Base-by-base conservation (phyloP, 2,888 invertebrate species). In the Pharmacophagus antenor region DNA sequence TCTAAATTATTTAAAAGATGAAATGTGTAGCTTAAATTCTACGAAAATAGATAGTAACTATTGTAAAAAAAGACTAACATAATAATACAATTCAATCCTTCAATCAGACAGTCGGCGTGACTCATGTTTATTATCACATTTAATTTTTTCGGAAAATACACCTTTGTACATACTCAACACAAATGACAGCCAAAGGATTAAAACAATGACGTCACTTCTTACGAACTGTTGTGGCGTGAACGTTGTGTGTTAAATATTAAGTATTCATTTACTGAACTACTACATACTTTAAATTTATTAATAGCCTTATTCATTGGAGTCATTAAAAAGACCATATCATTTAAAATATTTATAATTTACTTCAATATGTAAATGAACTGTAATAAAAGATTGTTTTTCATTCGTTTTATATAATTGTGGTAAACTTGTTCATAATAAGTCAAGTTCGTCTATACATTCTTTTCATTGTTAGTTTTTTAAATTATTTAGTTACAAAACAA, bases 71-170 rank as follows among this genome's bases (percentile, higher is more conserved):
- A 27, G n/a, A 46, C 20, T 18, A 47, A 41, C 54, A 50, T 48
- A 54, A 54, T 59, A 49, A 58, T 42, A 18, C 15, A 47, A 48
- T 20, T 47, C 27, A 42, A 52, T 37, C 52, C n/a, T 47, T 42
- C 3, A 25, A 37, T 27, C 48, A 54, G 48, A 54, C 27, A 44
- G 27, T 31, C 27, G 21, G 49, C 27, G 49, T 59, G 59, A 59
- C 21, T 59, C 59, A 59, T 54, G 37, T 47, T 31, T 20, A 41
- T 53, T 47, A 47, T 37, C 46, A 52, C 46, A 31, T 31, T 49
- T 54, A 25, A 25, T 50, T 59, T 48, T 42, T 15, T 48, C n/a
- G 49, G 59, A 54, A 59, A 49, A 44, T 37, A 37, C 59, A 54
- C n/a, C n/a, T n/a, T n/a, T n/a, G n/a, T n/a, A n/a, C 49, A 22